Conservation (phyloP, 2,888 invertebrate genomes). For the Deilephila porcellus region DNA sequence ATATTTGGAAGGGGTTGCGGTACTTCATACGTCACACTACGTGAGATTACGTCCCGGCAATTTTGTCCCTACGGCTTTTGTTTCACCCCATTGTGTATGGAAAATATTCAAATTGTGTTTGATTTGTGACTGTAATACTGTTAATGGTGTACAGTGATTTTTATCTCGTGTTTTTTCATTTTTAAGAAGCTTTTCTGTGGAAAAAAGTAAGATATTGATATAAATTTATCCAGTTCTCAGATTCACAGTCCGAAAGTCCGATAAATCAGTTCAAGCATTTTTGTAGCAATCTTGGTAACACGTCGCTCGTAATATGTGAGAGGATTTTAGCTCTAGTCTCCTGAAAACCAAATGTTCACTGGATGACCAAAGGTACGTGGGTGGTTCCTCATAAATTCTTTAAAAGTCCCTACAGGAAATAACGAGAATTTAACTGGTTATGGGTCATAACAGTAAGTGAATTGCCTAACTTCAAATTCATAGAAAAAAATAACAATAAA, state of each 20-base stretch:
- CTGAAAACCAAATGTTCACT: too few species aligned
- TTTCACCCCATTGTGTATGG: neutral
- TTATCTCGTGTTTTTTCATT: neutral
- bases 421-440: neutral
- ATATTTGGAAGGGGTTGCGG: constrained; percentile 23
- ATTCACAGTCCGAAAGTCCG: too few species aligned
- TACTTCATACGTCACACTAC: constrained; percentile 26
- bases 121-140: constrained; percentile 9
- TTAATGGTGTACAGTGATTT: constrained; percentile 1
- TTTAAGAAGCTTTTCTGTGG: too few species aligned
- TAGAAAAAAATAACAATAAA: constrained; percentile 52
- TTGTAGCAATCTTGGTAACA: too few species aligned
- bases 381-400: too few species aligned
- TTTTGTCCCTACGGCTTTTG: constrained; percentile 11
- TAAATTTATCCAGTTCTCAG: too few species aligned
- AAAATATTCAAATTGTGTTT: constrained; percentile 13
- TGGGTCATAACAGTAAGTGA: too few species aligned
- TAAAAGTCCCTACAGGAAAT: neutral
- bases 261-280: too few species aligned
- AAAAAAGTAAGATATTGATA: too few species aligned
- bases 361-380: too few species aligned
- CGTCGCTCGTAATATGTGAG: too few species aligned
- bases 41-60: constrained; percentile 15
- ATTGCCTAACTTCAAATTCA: constrained; percentile 14
- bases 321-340: too few species aligned